Conservation (phyloP, 2,888 invertebrate species). For the Parthenolecanium corni region DNA sequence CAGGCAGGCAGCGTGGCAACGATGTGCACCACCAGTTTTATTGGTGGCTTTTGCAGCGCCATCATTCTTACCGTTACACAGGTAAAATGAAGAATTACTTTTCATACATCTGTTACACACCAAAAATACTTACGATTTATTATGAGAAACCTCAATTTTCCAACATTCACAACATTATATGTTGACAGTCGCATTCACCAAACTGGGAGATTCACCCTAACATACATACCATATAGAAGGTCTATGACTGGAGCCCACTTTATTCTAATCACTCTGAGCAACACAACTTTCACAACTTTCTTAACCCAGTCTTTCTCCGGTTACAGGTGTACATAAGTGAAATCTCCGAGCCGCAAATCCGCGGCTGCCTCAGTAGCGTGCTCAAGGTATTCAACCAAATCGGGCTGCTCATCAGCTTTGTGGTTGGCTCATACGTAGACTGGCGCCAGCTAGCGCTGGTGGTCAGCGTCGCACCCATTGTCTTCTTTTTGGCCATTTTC, state of each 20-base stretch:
- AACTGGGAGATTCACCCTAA: too few species aligned
- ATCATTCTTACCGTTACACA: slow-evolving; percentile 64
- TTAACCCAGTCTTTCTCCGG: neutral
- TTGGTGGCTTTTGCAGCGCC: slow-evolving; percentile 71
- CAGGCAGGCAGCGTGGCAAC: slow-evolving; percentile 63
- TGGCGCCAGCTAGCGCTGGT: slow-evolving; percentile 75
- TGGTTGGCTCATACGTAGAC: slow-evolving; percentile 67
- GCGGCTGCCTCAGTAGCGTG: slow-evolving; percentile 75
- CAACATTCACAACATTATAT: too few species aligned
- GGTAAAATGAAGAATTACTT: too few species aligned
- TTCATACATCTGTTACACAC: too few species aligned
- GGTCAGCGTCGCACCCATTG: slow-evolving; percentile 63
- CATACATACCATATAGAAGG: too few species aligned
- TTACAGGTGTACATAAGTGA: slow-evolving; percentile 76
- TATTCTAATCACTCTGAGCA: too few species aligned
- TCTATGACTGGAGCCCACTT: too few species aligned
- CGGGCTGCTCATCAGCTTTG: slow-evolving; percentile 72
- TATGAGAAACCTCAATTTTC: too few species aligned
- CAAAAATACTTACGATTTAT: too few species aligned
- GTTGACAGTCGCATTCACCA: too few species aligned
- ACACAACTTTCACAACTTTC: too few species aligned
- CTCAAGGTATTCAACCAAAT: slow-evolving; percentile 75
- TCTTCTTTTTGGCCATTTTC: slow-evolving; percentile 58
- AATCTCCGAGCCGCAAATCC: slow-evolving; percentile 72
- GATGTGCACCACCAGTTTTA: slow-evolving; percentile 72